Base-by-base conservation (phyloP, 2,113 vertebrate species). In the Syrmaticus mikado region DNA sequence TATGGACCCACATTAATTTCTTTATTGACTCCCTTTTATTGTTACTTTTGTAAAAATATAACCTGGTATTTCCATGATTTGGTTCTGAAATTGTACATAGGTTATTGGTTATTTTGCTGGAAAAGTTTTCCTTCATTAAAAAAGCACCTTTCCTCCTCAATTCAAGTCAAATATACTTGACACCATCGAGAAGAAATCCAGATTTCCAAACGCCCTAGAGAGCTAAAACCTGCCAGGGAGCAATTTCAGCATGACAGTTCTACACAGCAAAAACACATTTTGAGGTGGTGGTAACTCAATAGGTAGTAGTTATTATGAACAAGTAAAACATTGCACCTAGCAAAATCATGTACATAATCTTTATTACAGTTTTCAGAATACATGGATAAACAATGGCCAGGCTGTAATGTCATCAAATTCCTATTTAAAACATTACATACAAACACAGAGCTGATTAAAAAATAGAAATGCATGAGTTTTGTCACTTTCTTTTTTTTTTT, bases 371-470 rank as follows among this genome's bases (percentile, higher is more conserved):
- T 94, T 86, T 61, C 90, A 94, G 91, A 96, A 94, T 95, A 94
- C 92, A 95, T 87, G 92, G 73, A 93, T 94, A 92, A 93, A 93
- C 95, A 91, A 92, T 94, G 85, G 93, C 92, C 91, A 95, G 92
- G 93, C 92, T 93, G 89, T 92, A 88, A 95, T 95, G 94, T 96
- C 80, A 95, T 89, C 87, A 95, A 95, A 95, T 92, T 96, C 92
- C 70, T 91, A 94, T 83, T 96, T 95, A 87, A 77, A 96, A 94
- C 87, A 94, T 94, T 94, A 93, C 95, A 94, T 96, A 94, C 62
- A 94, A 96, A 96, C 86, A 97, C 85, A 93, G 68, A 93, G 92
- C 77, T 86, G 78, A 93, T 92, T 91, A 91, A 95, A 94, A 94
- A 96, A 93, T 87, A 91, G 83, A 95, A 96, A 93, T 92, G 93